Percentiles rank a stretch among this genome's conserved stretches.
phyloP scores from a whole-genome alignment of 2,888 invertebrate genomes.

The Eristalis tenax region DNA sequence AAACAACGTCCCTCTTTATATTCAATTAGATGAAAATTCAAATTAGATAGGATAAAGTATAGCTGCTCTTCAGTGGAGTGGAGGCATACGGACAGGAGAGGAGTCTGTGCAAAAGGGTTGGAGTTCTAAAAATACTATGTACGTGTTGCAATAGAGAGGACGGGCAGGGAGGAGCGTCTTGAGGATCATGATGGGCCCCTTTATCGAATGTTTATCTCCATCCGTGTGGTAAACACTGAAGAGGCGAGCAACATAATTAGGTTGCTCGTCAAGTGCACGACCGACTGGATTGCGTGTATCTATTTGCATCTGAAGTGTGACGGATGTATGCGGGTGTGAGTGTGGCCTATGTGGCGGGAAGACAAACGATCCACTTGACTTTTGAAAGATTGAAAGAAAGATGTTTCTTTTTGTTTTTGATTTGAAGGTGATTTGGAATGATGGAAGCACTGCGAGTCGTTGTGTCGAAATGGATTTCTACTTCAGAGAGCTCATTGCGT shows the following conservation, averaged over 20 bases:
- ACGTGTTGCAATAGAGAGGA: not conserved
- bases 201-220: conserved; percentile 16
- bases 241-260: not conserved
- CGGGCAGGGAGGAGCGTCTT: not conserved
- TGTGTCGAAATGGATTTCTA: not conserved
- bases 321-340: not conserved
- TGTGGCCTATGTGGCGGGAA: not conserved
- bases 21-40: too few species aligned
- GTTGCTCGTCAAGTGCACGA: not conserved
- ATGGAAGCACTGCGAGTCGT: not conserved
- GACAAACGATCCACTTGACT: not conserved
- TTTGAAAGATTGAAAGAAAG: not conserved
- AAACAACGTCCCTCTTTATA: too few species aligned
- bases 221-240: not conserved
- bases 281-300: not conserved
- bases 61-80: too few species aligned
- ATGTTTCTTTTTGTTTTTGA: not conserved
- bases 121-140: not conserved
- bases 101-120: not conserved
- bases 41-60: too few species aligned
- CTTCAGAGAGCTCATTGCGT: not conserved
- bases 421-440: not conserved
- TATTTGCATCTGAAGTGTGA: not conserved
- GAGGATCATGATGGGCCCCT: not conserved
- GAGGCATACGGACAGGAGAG: too few species aligned